These are phyloP conservation scores for Amblyopsis rosae DNA, from an alignment of 2,113 vertebrate genomes.

Conservation along the genomic window DNA sequence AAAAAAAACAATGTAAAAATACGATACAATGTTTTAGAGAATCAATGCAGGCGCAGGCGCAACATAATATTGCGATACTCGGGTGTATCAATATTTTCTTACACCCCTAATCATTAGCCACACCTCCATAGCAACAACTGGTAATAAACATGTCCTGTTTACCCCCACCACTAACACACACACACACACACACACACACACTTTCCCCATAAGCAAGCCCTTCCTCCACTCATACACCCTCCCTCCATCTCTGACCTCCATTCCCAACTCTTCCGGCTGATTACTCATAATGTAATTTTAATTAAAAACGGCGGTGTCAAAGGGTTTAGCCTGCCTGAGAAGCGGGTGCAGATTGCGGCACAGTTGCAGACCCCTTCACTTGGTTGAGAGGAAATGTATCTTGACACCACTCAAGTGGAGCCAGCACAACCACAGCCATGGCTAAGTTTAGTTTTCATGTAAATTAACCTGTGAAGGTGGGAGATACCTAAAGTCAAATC, in stretches of 20 bases:
- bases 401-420: constrained; percentile 80
- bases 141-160: constrained; percentile 16
- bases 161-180: neutral
- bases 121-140: constrained; percentile 1
- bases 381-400: constrained; percentile 97
- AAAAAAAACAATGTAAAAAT: no score
- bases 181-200: no score
- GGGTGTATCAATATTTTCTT: no score
- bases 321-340: constrained; percentile 98
- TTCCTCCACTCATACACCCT: constrained; percentile 20
- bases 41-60: no score
- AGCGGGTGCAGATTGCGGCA: constrained; percentile 98
- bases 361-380: constrained; percentile 95
- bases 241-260: constrained; percentile 52
- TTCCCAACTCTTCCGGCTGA: constrained; percentile 93
- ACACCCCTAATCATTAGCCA: neutral
- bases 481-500: no score
- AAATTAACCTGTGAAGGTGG: neutral
- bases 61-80: no score
- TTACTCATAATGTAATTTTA: constrained; percentile 99
- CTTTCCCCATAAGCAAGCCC: neutral
- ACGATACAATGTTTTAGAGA: no score
- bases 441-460: constrained; percentile 14
- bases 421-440: constrained; percentile 58
- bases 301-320: constrained; percentile 99